A percentile compares a stretch with the other conserved stretches of the same genome.
Evolutionary conservation across 2,888 invertebrate genomes (phyloP).

Genomic region (Rhingia rostrata): DNA sequence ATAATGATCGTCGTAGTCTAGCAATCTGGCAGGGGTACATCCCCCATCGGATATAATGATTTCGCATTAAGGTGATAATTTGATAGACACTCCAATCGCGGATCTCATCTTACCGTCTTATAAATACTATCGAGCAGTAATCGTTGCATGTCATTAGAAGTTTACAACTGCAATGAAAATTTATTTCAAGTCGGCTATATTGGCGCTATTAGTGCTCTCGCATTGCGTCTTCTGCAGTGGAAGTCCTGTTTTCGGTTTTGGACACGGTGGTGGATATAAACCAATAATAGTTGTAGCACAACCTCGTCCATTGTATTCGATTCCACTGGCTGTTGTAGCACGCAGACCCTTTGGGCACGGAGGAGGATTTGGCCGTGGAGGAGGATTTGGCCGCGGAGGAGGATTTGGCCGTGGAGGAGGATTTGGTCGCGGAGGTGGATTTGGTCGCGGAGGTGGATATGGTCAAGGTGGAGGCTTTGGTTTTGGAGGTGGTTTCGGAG

Average conservation of each 20-base stretch:
- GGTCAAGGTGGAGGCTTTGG: slow-evolving; percentile 8
- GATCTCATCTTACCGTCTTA: slow-evolving; percentile 22
- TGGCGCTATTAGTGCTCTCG: slow-evolving; percentile 3
- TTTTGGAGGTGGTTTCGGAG: not conserved
- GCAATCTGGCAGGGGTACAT: slow-evolving; percentile 21
- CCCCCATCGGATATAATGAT: slow-evolving; percentile 19
- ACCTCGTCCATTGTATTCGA: slow-evolving; percentile 37
- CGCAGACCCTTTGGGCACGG: slow-evolving; percentile 14
- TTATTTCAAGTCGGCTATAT: not conserved
- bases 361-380: slow-evolving; percentile 2
- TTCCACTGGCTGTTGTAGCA: slow-evolving; percentile 14
- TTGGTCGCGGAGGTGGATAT: not conserved
- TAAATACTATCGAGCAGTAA: slow-evolving; percentile 39
- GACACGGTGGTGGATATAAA: slow-evolving; percentile 34
- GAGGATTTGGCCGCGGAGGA: slow-evolving; percentile 9
- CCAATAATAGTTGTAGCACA: slow-evolving; percentile 24
- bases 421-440: slow-evolving; percentile 5
- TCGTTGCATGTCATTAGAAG: slow-evolving; percentile 33
- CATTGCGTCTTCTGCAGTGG: slow-evolving; percentile 32
- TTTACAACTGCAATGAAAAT: slow-evolving; percentile 48
- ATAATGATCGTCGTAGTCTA: not conserved
- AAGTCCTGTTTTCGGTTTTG: slow-evolving; percentile 15
- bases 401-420: slow-evolving; percentile 13
- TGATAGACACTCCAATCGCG: slow-evolving; percentile 9
- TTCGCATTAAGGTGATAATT: slow-evolving; percentile 28